These are phyloP conservation scores for Aphidius gifuensis DNA, from an alignment of 1,140 invertebrate species.

Conservation along the genomic window DNA sequence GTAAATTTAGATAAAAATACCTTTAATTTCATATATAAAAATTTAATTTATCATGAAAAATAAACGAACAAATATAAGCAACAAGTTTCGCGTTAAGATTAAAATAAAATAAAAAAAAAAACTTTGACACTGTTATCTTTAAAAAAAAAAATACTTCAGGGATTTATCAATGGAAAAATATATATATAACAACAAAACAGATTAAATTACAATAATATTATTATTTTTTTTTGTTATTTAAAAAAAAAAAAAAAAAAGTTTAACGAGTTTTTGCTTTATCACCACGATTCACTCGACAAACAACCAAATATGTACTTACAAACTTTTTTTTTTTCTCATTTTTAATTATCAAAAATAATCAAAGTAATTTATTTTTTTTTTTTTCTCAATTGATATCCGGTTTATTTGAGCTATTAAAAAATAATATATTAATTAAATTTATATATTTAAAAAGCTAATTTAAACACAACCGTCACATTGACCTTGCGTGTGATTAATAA, in stretches of 20 bases:
- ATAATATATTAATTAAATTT: background rate
- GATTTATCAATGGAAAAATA: too few species aligned
- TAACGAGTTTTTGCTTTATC: conserved; percentile 12
- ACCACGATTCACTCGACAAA: background rate
- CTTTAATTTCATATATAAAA: too few species aligned
- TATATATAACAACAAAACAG: too few species aligned
- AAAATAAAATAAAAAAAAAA: too few species aligned
- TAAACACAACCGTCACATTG: background rate
- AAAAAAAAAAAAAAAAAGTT: conserved; percentile 5
- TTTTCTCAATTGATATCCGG: background rate
- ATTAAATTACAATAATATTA: background rate
- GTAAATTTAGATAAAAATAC: too few species aligned
- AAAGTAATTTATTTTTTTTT: conserved; percentile 7
- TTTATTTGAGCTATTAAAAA: background rate
- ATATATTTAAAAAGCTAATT: too few species aligned
- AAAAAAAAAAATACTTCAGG: too few species aligned
- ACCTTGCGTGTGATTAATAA: conserved; percentile 15
- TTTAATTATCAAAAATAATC: background rate
- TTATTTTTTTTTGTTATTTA: background rate
- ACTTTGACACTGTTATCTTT: too few species aligned
- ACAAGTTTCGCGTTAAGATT: too few species aligned
- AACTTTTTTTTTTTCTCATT: background rate
- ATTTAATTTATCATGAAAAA: too few species aligned
- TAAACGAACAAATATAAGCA: too few species aligned
- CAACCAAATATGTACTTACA: conserved; percentile 20